phyloP scores from a whole-genome alignment of 1,140 invertebrate species.

The Rhynchophorus ferrugineus region DNA sequence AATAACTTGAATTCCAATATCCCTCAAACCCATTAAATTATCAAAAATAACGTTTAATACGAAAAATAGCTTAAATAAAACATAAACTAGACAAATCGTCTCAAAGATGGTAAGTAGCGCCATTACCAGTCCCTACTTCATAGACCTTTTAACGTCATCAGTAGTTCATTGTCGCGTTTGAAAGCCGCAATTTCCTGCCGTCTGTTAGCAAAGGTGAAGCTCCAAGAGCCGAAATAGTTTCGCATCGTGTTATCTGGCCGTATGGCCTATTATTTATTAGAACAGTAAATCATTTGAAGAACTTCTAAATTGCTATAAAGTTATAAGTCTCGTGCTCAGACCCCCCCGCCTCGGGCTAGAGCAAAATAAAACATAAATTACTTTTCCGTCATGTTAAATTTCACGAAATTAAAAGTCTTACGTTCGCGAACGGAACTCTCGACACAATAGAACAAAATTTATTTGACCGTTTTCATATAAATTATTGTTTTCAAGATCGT shows the following conservation, averaged over 20 bases:
- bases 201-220: slow-evolving; percentile 1
- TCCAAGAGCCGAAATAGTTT: slow-evolving; percentile 5
- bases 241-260: slow-evolving; percentile 3
- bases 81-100: too few relatives aligned
- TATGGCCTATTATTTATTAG: slow-evolving; percentile 7
- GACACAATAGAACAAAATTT: background rate
- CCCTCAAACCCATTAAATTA: too few relatives aligned
- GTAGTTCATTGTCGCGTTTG: background rate
- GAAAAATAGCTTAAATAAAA: too few relatives aligned
- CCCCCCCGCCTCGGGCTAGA: background rate
- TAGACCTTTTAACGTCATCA: background rate
- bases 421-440: background rate
- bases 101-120: background rate
- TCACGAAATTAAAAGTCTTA: slow-evolving; percentile 7
- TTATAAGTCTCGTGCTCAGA: background rate
- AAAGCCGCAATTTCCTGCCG: slow-evolving; percentile 3
- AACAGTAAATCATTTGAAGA: background rate
- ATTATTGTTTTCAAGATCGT: too few relatives aligned
- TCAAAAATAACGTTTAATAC: too few relatives aligned
- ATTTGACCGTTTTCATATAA: background rate
- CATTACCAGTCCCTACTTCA: background rate
- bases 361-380: slow-evolving; percentile 7
- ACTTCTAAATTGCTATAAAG: slow-evolving; percentile 9
- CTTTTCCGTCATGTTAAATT: slow-evolving; percentile 2
- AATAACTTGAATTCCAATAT: too few relatives aligned